A percentile compares a stretch with the other conserved stretches of the same genome.
phyloP scores from a whole-genome alignment of 2,888 invertebrate genomes.

The Panzeria rudis region DNA sequence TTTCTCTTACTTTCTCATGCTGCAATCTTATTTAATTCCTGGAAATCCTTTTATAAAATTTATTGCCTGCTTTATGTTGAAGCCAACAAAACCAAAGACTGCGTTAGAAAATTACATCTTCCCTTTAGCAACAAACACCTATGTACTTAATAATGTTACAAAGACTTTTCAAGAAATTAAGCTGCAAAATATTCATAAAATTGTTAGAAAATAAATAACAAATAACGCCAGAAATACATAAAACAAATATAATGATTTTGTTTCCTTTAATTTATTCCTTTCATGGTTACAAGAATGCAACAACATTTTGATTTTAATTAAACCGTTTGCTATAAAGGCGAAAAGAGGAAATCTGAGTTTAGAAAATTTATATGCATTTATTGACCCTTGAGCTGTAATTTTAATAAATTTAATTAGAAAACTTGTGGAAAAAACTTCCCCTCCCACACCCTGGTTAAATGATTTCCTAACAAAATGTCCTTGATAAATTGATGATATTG shows the following conservation, averaged over 20 bases:
- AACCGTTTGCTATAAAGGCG: conserved; percentile 29
- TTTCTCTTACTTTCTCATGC: conserved; percentile 20
- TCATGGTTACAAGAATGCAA: conserved; percentile 53
- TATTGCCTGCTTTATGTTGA: conserved; percentile 56
- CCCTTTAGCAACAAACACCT: not conserved
- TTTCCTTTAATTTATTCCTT: conserved; percentile 63
- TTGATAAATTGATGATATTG: conserved; percentile 61
- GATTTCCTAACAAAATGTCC: conserved; percentile 23
- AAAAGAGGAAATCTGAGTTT: conserved; percentile 5
- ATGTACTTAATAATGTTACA: conserved; percentile 38
- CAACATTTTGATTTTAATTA: conserved; percentile 65
- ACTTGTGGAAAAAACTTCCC: not conserved
- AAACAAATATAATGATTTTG: conserved; percentile 33
- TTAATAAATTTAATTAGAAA: conserved; percentile 38
- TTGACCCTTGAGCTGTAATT: conserved; percentile 53
- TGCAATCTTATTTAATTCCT: conserved; percentile 62
- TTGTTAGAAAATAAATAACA: conserved; percentile 19
- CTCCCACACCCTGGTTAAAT: not conserved
- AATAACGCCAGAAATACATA: conserved; percentile 55
- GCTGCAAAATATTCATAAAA: conserved; percentile 38
- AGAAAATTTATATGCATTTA: conserved; percentile 61
- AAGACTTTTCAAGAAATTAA: conserved; percentile 53
- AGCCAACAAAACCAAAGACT: conserved; percentile 40
- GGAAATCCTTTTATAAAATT: conserved; percentile 68
- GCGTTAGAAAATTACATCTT: conserved; percentile 39